Conservation (phyloP, 1,140 invertebrate species). For the Antheraea mylitta region DNA sequence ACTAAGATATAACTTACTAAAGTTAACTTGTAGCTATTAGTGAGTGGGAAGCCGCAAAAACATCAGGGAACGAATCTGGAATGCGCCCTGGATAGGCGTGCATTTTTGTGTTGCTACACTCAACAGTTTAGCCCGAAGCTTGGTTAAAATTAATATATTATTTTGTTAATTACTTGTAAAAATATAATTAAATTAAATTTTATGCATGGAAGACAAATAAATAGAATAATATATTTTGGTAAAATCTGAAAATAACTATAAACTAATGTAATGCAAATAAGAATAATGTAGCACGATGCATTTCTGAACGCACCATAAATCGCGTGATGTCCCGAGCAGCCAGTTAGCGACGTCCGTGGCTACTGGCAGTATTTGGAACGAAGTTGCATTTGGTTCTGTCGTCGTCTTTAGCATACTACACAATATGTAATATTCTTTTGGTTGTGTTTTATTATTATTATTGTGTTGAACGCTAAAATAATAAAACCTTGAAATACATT, state of each 20-base stretch:
- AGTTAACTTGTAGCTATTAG: conserved; percentile 74
- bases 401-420: too few species aligned
- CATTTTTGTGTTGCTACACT: neutral
- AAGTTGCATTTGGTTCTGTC: too few species aligned
- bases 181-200: neutral
- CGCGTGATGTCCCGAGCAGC: too few species aligned
- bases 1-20: conserved; percentile 28
- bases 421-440: too few species aligned
- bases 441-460: too few species aligned
- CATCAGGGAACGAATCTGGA: conserved; percentile 76
- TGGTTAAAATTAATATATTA: conserved; percentile 1
- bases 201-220: neutral
- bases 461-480: too few species aligned
- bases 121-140: neutral
- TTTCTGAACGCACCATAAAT: too few species aligned
- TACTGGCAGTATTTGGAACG: too few species aligned
- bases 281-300: too few species aligned
- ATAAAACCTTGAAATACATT: too few species aligned
- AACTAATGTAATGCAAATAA: too few species aligned
- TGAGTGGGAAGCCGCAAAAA: conserved; percentile 70
- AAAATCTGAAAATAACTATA: neutral
- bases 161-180: neutral
- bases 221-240: neutral
- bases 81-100: conserved; percentile 62
- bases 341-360: too few species aligned